A percentile compares a stretch with the other conserved stretches of the same genome.
These are phyloP conservation scores for Brachypalpus laphriformis DNA, from an alignment of 2,888 invertebrate genomes.

Conservation along the genomic window DNA sequence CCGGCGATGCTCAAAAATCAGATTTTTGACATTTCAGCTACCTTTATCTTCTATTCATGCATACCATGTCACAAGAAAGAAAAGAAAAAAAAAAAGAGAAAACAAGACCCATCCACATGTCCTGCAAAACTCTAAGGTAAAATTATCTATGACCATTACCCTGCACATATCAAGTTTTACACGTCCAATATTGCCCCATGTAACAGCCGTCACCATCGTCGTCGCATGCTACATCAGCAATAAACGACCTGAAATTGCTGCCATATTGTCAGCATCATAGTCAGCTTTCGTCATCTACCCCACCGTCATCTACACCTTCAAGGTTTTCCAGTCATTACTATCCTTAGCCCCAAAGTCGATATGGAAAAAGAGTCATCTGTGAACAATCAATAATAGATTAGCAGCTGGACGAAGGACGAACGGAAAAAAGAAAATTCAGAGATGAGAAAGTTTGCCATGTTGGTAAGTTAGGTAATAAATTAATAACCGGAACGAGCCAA, in stretches of 20 bases:
- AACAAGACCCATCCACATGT: not conserved
- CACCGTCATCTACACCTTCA: slow-evolving; percentile 52
- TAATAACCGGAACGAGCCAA: slow-evolving; percentile 74
- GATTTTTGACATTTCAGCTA: too few relatives aligned
- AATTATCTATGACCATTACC: slow-evolving; percentile 32
- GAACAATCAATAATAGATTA: slow-evolving; percentile 74
- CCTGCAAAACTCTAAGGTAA: slow-evolving; percentile 21
- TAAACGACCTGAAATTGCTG: slow-evolving; percentile 72
- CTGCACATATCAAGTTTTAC: slow-evolving; percentile 53
- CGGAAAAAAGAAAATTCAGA: slow-evolving; percentile 14
- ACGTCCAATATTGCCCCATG: slow-evolving; percentile 65
- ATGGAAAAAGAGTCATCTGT: slow-evolving; percentile 68
- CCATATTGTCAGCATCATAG: slow-evolving; percentile 69
- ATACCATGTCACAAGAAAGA: not conserved
- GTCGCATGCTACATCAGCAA: slow-evolving; percentile 69
- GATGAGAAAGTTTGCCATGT: slow-evolving; percentile 68
- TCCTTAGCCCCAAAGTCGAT: slow-evolving; percentile 24
- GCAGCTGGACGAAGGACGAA: slow-evolving; percentile 67
- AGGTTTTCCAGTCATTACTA: slow-evolving; percentile 48
- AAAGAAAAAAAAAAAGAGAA: not conserved
- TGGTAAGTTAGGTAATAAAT: slow-evolving; percentile 72
- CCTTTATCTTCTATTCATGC: not conserved
- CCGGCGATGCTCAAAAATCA: too few relatives aligned
- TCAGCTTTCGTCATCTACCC: slow-evolving; percentile 49
- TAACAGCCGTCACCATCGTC: slow-evolving; percentile 33